Evolutionary conservation across 2,797 vertebrate species (phyloP).

Genomic region (Esox lucius): DNA sequence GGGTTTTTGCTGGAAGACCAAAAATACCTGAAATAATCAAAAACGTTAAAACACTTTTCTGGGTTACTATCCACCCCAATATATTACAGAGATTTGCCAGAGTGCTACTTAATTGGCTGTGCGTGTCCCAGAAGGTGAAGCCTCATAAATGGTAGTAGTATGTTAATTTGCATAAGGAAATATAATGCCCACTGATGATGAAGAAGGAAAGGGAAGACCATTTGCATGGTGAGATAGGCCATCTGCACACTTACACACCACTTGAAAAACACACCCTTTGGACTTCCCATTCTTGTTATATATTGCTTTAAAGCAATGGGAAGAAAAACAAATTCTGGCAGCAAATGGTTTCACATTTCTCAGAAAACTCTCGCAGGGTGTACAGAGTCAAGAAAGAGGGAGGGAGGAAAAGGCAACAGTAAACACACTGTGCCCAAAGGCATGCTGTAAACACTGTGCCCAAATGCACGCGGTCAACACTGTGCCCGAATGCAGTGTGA

Average conservation of each 20-base stretch:
- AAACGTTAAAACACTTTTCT: neutral
- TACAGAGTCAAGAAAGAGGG: neutral
- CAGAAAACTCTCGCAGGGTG: neutral
- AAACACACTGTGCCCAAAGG: too few species aligned
- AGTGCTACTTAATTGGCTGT: constrained; percentile 36
- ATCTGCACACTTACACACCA: constrained; percentile 21
- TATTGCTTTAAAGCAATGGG: neutral
- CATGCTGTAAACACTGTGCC: too few species aligned
- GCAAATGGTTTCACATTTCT: neutral
- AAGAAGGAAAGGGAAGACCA: constrained; percentile 53
- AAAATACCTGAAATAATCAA: too few species aligned
- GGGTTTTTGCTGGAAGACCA: too few species aligned
- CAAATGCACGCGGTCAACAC: too few species aligned
- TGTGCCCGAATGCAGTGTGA: too few species aligned
- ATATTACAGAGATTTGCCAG: neutral
- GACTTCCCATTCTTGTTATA: neutral
- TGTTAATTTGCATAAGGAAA: constrained; percentile 67
- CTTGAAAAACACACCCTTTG: neutral
- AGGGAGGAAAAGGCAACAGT: too few species aligned
- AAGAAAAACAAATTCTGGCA: neutral
- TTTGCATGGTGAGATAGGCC: constrained; percentile 68
- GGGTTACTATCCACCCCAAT: neutral
- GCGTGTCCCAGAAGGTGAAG: constrained; percentile 42
- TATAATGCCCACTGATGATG: constrained; percentile 50
- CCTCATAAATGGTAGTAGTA: constrained; percentile 39